phyloP scores from a whole-genome alignment of 2,888 invertebrate genomes.

The Limnephilus auricula region DNA sequence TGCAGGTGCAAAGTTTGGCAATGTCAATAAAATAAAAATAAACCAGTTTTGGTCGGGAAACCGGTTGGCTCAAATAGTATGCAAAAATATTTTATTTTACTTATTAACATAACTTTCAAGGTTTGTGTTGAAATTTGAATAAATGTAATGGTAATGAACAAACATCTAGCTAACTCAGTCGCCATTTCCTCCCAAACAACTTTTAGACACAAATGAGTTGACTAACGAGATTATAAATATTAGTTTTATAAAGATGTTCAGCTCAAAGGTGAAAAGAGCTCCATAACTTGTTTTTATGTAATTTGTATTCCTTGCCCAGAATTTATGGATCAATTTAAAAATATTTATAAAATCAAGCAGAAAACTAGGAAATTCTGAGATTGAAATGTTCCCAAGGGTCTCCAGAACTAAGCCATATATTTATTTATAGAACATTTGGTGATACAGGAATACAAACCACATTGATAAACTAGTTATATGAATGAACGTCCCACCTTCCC shows the following conservation, averaged over 20 bases:
- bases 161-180: conserved; percentile 24
- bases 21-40: conserved; percentile 46
- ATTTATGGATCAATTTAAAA: not conserved
- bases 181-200: not conserved
- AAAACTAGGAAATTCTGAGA: not conserved
- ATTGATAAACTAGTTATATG: not conserved
- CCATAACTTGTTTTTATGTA: not conserved
- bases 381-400: not conserved
- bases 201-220: conserved; percentile 12
- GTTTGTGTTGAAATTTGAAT: conserved; percentile 52
- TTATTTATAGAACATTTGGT: not conserved
- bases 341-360: not conserved
- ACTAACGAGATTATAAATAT: conserved; percentile 18
- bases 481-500: not conserved
- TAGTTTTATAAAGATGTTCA: conserved; percentile 10
- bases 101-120: conserved; percentile 49
- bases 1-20: conserved; percentile 55
- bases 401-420: not conserved
- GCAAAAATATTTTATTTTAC: conserved; percentile 48
- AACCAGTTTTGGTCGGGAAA: conserved; percentile 52
- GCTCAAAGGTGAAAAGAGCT: conserved; percentile 29
- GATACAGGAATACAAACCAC: not conserved
- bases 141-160: conserved; percentile 35
- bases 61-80: conserved; percentile 44
- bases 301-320: not conserved